Percentiles rank a stretch among this genome's conserved stretches.
These are phyloP conservation scores for Parthenolecanium corni DNA, from an alignment of 2,888 invertebrate species.

Conservation along the genomic window DNA sequence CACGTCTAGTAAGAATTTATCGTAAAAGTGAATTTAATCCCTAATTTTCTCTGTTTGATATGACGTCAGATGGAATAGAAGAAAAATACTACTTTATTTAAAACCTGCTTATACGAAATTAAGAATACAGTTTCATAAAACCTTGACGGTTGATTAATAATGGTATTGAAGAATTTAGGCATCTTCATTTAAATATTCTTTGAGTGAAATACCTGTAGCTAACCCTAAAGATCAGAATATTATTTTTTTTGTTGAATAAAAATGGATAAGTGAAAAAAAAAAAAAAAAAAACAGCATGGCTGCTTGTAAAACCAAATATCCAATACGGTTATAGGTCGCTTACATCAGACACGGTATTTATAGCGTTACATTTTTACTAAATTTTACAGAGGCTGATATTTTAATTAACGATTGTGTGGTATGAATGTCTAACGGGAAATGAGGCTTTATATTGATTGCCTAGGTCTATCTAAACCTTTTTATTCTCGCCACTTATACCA, in stretches of 20 bases:
- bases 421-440: neutral
- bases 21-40: too few species aligned
- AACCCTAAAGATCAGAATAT: too few species aligned
- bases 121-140: too few species aligned
- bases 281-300: neutral
- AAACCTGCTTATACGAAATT: too few species aligned
- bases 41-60: too few species aligned
- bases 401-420: neutral
- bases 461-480: too few species aligned
- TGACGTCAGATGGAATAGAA: too few species aligned
- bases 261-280: neutral
- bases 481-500: too few species aligned
- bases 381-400: neutral
- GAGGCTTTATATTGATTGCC: neutral
- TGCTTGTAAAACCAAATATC: neutral
- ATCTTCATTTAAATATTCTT: neutral
- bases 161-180: neutral
- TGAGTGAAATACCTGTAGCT: too few species aligned
- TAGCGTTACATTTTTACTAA: neutral
- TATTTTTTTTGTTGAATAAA: neutral
- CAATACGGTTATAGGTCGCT: neutral
- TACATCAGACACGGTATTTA: neutral
- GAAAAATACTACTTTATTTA: too few species aligned
- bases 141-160: neutral
- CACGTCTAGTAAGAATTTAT: too few species aligned